A percentile compares a stretch with the other conserved stretches of the same genome.
phyloP scores from a whole-genome alignment of 2,888 invertebrate genomes.

The Hydrotaea diabolus region DNA sequence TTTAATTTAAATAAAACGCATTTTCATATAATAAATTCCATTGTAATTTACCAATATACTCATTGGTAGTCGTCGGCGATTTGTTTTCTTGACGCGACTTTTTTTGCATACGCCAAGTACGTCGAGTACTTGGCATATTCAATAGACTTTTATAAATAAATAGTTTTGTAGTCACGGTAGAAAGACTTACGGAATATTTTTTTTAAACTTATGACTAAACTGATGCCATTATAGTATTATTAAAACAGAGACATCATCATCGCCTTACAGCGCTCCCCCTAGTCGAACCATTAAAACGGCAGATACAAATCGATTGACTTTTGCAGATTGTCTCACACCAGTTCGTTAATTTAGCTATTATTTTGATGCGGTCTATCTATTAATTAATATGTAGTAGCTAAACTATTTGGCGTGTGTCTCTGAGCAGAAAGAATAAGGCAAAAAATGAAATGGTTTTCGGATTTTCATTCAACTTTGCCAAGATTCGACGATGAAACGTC shows the following conservation, averaged over 20 bases:
- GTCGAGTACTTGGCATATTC: background rate
- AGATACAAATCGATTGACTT: background rate
- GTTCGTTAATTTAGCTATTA: background rate
- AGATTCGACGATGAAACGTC: too few relatives aligned
- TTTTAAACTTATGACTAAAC: background rate
- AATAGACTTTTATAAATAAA: background rate
- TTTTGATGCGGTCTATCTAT: background rate
- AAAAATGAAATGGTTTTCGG: background rate
- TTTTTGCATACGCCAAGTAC: background rate
- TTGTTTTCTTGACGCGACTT: background rate
- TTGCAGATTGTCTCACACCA: background rate
- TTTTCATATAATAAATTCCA: constrained; percentile 29
- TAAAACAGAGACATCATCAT: background rate
- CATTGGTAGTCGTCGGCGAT: background rate
- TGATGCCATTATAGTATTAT: background rate
- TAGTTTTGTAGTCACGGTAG: background rate
- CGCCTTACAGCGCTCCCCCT: background rate
- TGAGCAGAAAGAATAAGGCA: background rate
- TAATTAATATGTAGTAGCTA: background rate
- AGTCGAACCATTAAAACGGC: background rate
- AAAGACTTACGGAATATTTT: background rate
- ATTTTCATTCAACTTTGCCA: background rate
- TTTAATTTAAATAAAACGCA: constrained; percentile 36
- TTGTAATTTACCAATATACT: background rate
- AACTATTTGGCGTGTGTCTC: background rate